Conservation (phyloP, 2,888 invertebrate species). For the Pheosia gnoma region DNA sequence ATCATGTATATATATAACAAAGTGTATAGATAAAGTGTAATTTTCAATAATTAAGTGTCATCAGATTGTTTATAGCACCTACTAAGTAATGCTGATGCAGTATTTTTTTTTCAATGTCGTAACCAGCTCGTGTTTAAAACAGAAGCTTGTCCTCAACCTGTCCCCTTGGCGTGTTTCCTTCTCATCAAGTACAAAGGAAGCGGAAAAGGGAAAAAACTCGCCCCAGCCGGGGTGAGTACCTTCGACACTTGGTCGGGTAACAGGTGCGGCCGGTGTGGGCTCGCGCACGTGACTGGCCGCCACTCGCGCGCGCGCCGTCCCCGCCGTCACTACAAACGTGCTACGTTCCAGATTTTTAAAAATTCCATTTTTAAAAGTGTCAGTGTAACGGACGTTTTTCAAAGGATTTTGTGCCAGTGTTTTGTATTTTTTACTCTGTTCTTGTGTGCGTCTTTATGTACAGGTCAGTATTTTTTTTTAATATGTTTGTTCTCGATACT, state of each 20-base stretch:
- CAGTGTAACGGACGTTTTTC: slow-evolving; percentile 65
- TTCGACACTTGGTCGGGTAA: slow-evolving; percentile 65
- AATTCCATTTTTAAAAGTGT: slow-evolving; percentile 58
- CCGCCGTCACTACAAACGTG: slow-evolving; percentile 71
- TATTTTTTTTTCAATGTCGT: background rate
- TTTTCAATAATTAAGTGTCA: too few relatives aligned
- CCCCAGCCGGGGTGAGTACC: slow-evolving; percentile 40
- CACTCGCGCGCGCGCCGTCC: slow-evolving; percentile 81
- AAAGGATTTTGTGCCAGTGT: slow-evolving; percentile 78
- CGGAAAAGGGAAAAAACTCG: slow-evolving; percentile 57
- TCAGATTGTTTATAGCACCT: background rate
- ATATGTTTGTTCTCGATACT: slow-evolving; percentile 11
- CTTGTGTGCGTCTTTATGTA: slow-evolving; percentile 35
- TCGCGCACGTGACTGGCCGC: slow-evolving; percentile 71
- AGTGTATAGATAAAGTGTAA: too few relatives aligned
- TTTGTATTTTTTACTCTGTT: slow-evolving; percentile 43
- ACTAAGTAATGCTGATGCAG: background rate
- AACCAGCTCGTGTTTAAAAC: slow-evolving; percentile 5
- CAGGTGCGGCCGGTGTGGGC: slow-evolving; percentile 60
- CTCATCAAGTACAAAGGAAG: slow-evolving; percentile 39
- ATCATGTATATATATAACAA: too few relatives aligned
- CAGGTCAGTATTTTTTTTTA: slow-evolving; percentile 55
- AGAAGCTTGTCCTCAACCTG: slow-evolving; percentile 18
- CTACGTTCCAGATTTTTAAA: slow-evolving; percentile 60
- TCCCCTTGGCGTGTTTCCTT: slow-evolving; percentile 16